A percentile compares a stretch with the other conserved stretches of the same genome.
These are phyloP conservation scores for Tinamus guttatus DNA, from an alignment of 2,113 vertebrate genomes.

Conservation along the genomic window DNA sequence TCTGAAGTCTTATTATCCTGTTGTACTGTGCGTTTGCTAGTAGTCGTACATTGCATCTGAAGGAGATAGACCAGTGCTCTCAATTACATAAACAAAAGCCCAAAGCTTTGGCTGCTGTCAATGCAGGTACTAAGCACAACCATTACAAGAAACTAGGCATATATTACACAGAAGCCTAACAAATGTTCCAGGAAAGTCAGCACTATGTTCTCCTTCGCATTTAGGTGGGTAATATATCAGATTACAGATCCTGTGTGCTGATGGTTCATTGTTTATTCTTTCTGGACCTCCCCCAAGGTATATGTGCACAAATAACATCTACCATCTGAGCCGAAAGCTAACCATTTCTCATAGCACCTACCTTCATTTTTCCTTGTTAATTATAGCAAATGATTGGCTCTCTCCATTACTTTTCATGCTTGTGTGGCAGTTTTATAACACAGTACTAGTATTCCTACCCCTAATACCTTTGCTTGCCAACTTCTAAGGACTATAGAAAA, in stretches of 20 bases:
- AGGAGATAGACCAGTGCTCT: background rate
- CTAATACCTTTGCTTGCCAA: background rate
- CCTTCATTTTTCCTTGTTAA: background rate
- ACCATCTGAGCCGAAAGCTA: background rate
- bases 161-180: background rate
- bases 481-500: background rate
- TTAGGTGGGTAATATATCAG: background rate
- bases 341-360: background rate
- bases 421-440: background rate
- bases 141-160: background rate
- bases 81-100: background rate
- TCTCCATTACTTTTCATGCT: background rate
- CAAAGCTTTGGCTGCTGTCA: background rate
- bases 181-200: background rate
- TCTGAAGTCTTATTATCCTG: background rate
- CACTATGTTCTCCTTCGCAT: background rate
- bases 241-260: background rate
- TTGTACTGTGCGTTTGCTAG: background rate
- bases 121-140: background rate
- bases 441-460: background rate
- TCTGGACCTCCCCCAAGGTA: background rate
- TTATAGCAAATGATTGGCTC: background rate
- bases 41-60: background rate
- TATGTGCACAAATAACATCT: background rate
- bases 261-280: background rate